Percentiles rank a stretch among this genome's conserved stretches.
phyloP scores from a whole-genome alignment of 2,797 vertebrate genomes.

The Leptodactylus fallax region DNA sequence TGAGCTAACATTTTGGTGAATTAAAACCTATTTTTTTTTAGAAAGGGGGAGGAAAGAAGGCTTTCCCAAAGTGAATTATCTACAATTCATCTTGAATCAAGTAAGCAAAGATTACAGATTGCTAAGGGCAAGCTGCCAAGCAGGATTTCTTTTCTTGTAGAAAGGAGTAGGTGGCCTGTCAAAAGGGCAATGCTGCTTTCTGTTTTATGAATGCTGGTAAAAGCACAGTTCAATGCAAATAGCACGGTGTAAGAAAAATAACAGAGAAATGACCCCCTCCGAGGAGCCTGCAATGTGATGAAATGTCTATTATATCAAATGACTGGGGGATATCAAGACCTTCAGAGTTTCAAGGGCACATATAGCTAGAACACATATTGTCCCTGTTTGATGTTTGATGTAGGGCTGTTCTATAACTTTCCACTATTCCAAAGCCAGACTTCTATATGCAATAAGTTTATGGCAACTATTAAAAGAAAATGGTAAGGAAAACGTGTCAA shows the following conservation, averaged over 20 bases:
- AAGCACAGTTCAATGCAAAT: background rate
- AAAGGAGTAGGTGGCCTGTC: conserved; percentile 33
- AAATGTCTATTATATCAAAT: background rate
- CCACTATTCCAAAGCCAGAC: background rate
- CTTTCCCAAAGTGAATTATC: conserved; percentile 58
- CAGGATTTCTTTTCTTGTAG: conserved; percentile 58
- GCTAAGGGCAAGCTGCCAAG: conserved; percentile 64
- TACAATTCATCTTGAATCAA: conserved; percentile 44
- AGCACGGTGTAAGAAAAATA: conserved; percentile 8
- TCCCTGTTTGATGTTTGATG: background rate
- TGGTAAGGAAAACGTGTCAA: background rate
- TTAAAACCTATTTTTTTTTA: conserved; percentile 63
- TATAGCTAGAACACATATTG: background rate
- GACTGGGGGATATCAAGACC: background rate
- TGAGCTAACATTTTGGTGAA: conserved; percentile 12
- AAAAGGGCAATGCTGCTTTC: conserved; percentile 38
- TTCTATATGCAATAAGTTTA: background rate
- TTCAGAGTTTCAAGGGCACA: conserved; percentile 1
- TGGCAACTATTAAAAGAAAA: background rate
- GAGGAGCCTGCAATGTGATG: conserved; percentile 29
- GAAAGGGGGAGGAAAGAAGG: conserved; percentile 29
- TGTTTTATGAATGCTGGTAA: conserved; percentile 61
- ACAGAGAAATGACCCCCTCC: background rate
- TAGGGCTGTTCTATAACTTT: background rate
- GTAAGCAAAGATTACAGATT: conserved; percentile 60